phyloP scores from a whole-genome alignment of 2,888 invertebrate genomes.

The Heliothis peltigera region DNA sequence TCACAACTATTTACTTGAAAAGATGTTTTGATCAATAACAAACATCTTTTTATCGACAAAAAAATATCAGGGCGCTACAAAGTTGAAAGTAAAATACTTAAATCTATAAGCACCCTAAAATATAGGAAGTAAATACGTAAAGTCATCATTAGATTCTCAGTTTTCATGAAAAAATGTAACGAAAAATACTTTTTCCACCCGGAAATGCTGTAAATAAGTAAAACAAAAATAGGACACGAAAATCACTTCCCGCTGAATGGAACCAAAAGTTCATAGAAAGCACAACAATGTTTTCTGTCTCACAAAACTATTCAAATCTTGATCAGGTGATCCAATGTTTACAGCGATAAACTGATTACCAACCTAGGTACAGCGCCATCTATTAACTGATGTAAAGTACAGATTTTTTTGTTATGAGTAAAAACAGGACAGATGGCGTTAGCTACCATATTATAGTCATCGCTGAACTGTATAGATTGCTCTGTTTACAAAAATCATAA shows the following conservation, averaged over 20 bases:
- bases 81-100: too few relatives aligned
- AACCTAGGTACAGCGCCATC: conserved; percentile 24
- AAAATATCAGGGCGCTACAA: too few relatives aligned
- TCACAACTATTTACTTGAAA: background rate
- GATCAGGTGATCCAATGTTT: conserved; percentile 37
- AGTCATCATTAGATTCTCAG: too few relatives aligned
- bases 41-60: too few relatives aligned
- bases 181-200: background rate
- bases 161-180: too few relatives aligned
- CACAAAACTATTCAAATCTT: background rate
- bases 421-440: conserved; percentile 24
- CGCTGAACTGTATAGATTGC: conserved; percentile 11
- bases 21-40: background rate
- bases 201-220: conserved; percentile 6
- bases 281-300: conserved; percentile 33
- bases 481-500: background rate
- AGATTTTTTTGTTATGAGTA: background rate
- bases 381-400: background rate
- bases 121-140: too few relatives aligned
- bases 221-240: conserved; percentile 12
- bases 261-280: conserved; percentile 27
- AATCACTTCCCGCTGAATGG: conserved; percentile 7
- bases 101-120: too few relatives aligned
- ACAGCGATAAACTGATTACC: background rate
- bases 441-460: accelerated